Base-by-base conservation (phyloP, 2,888 invertebrate species). In the Rutpela maculata region DNA sequence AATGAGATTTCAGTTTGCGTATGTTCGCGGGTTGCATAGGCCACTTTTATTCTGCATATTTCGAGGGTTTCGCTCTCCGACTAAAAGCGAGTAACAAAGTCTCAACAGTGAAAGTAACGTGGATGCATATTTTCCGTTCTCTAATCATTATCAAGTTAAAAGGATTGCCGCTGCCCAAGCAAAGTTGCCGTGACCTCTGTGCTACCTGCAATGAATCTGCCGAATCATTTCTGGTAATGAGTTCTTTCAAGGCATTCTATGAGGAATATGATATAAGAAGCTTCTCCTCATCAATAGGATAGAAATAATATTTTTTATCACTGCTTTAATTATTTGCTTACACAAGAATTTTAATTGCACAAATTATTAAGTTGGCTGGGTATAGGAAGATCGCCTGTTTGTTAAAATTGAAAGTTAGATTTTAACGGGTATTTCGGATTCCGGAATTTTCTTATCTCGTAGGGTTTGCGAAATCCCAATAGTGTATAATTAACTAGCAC, bases 151-250 rank as follows among this genome's bases (percentile, higher is more conserved):
- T 19, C 65, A 50, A 66, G 38, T 66, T 50, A 43, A 50, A 66
- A 66, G 65, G 43, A 66, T 12, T 11, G 43, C 65, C 65, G 65
- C 65, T 43, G 43, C 43, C 59, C 65, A 19, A 50, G 43, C 10
- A 5, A 55, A 79, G 81, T 82, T 80, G 79, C 81, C 80, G 79
- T 81, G 84, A 84, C 83, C 84, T 78, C 77, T 77, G 80, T 81
- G 86, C 86, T 87, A 87, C 86, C 86, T 86, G 85, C 80, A 79
- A 83, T 82, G 84, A 85, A 86, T 86, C 81, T 86, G 88, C 87
- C 87, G 87, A 88, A 87, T 88, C 88, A 88, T 86, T 86, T 87
- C 85, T 82, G 82, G 84, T 88, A 88, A 88, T 88, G 87, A 87
- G 85, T 83, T 80, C 73, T 78, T 77, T 78, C 80, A 79, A 62